These are phyloP conservation scores for Drosophila aldrichi DNA, from an alignment of 2,888 invertebrate genomes.

Conservation along the genomic window DNA sequence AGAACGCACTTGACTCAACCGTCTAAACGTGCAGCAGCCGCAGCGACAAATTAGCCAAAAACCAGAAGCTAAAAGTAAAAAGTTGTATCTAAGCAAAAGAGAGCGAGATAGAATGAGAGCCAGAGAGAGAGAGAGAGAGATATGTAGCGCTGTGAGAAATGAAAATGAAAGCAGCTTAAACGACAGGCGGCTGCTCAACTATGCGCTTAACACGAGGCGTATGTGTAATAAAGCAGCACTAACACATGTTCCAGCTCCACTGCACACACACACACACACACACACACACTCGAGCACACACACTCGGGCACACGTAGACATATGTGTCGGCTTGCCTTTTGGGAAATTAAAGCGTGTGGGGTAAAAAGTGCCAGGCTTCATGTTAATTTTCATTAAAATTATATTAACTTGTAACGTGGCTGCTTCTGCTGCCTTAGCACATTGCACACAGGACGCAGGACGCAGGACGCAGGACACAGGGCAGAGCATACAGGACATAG, in stretches of 20 bases:
- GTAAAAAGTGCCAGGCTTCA: conserved; percentile 80
- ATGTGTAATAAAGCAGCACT: conserved; percentile 74
- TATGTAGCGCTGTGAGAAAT: conserved; percentile 14
- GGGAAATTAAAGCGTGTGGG: conserved; percentile 78
- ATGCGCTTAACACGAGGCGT: conserved; percentile 66
- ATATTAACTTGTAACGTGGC: conserved; percentile 81
- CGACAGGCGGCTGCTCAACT: conserved; percentile 60
- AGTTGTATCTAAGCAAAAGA: conserved; percentile 30
- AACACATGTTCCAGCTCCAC: conserved; percentile 36
- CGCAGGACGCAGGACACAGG: conserved; percentile 20
- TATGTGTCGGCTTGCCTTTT: conserved; percentile 60
- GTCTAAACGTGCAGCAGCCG: conserved; percentile 43
- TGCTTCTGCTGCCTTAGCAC: conserved; percentile 34
- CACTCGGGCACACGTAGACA: conserved; percentile 10
- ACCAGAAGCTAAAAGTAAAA: conserved; percentile 24
- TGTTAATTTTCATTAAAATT: conserved; percentile 82
- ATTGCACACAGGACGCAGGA: conserved; percentile 6
- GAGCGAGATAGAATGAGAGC: conserved; percentile 3
- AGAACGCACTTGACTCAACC: conserved; percentile 70
- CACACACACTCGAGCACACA: conserved; percentile 17
- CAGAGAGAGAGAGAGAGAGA: not conserved
- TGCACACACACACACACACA: conserved; percentile 20
- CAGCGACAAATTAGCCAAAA: conserved; percentile 53
- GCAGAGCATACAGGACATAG: conserved; percentile 12
- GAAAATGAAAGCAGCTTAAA: conserved; percentile 60